Evolutionary conservation across 2,888 invertebrate species (phyloP).

Genomic region (Spilosoma lubricipeda): DNA sequence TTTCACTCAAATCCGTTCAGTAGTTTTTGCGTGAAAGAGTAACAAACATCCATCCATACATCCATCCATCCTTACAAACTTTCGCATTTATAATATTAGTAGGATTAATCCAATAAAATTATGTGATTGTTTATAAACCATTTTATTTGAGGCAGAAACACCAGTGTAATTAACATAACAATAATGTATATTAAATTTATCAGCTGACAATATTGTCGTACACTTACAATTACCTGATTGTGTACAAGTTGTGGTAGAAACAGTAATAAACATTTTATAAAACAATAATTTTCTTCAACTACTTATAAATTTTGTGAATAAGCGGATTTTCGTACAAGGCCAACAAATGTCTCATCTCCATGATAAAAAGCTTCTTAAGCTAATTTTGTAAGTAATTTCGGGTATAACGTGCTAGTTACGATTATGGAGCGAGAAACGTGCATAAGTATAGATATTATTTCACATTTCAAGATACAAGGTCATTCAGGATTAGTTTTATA

Average conservation of each 20-base stretch:
- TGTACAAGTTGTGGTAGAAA: conserved; percentile 43
- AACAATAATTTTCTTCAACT: conserved; percentile 51
- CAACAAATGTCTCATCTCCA: conserved; percentile 30
- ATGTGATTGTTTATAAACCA: conserved; percentile 64
- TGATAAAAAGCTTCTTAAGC: conserved; percentile 55
- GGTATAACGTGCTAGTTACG: conserved; percentile 21
- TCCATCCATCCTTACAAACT: too few species aligned
- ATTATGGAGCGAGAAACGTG: conserved; percentile 25
- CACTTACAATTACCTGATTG: conserved; percentile 48
- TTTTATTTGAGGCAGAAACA: conserved; percentile 79
- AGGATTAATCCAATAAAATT: neutral
- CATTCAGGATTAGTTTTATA: neutral
- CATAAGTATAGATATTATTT: conserved; percentile 11
- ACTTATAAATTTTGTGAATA: conserved; percentile 44
- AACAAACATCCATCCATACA: too few species aligned
- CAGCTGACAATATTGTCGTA: conserved; percentile 56
- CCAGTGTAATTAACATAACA: conserved; percentile 71
- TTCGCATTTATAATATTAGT: too few species aligned
- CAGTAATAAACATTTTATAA: conserved; percentile 58
- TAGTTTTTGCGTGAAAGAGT: too few species aligned
- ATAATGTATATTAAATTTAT: conserved; percentile 61
- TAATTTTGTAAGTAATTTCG: conserved; percentile 41
- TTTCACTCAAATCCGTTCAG: too few species aligned
- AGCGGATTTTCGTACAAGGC: conserved; percentile 30
- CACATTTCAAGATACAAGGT: conserved; percentile 4